phyloP scores from a whole-genome alignment of 53 echinoderm and acorn worm genomes.

The Temnopleurus reevesii region DNA sequence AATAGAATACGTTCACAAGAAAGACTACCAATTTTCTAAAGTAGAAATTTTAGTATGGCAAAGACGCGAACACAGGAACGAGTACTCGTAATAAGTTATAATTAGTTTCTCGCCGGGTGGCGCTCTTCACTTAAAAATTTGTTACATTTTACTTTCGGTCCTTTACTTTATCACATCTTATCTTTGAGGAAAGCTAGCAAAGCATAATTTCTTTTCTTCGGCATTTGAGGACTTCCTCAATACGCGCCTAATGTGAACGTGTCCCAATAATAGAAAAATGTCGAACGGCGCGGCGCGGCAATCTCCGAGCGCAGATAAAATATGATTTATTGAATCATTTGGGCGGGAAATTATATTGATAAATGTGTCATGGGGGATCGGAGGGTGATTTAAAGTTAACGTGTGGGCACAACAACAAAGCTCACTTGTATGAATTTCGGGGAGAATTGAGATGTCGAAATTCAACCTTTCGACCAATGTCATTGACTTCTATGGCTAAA shows the following conservation, averaged over 20 bases:
- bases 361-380: conserved; percentile 60
- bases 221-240: neutral
- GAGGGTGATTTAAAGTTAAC: conserved; percentile 58
- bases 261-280: conserved; percentile 10
- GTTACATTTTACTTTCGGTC: neutral
- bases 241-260: neutral
- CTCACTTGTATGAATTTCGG: neutral
- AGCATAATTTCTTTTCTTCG: too few relatives aligned
- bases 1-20: too few relatives aligned
- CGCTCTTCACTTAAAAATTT: conserved; percentile 39
- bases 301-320: conserved; percentile 57
- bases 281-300: neutral
- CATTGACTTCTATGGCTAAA: conserved; percentile 54
- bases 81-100: neutral
- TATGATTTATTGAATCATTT: conserved; percentile 64
- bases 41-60: too few relatives aligned
- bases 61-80: too few relatives aligned
- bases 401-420: conserved; percentile 54
- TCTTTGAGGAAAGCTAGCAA: too few relatives aligned
- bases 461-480: conserved; percentile 14
- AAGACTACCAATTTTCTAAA: too few relatives aligned
- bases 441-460: conserved; percentile 20
- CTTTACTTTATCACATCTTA: too few relatives aligned
- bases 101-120: conserved; percentile 45
- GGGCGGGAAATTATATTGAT: conserved; percentile 58